Evolutionary conservation across 2,888 invertebrate species (phyloP), one percentile per base, ranked within the genome.

Genomic region (Diadromus collaris): DNA sequence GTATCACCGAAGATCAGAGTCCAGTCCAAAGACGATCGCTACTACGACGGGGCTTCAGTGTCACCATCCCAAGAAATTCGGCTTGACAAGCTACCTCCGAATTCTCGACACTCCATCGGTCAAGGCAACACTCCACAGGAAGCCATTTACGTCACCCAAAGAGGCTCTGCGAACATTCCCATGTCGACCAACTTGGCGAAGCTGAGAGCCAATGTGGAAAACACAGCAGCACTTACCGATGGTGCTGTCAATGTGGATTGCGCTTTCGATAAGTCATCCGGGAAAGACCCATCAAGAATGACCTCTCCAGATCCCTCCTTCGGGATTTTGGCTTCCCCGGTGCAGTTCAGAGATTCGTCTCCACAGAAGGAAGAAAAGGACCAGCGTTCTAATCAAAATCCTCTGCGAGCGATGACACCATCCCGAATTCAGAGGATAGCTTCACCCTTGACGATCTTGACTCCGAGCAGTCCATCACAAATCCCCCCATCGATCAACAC

Each of bases 1-100:
- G 80, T 81, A 5, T 85, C 86, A 16, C 84, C 86, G 6, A 84
- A 82, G 27, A 82, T 83, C 13, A 76, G 81, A 58, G 77, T 85
- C 51, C 84, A 83, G 32, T 77, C 81, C 48, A 79, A 74, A 51
- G 83, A 83, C 2, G 88, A 88, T 5, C 83, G 85, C 1, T 81
- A 88, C 5, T 89, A 89, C 48, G 89, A 88, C 34, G 86, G 86
- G 63, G 78, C 85, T 6, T 84, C 86, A 4, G 61, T 61, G 0
- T 67, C 86, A 0, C 81, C 82, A 0, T 67, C 75, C 54, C 76
- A 76, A 10, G 79, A 81, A 6, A 69, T 51, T 60, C 76, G 73
- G 6, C 21, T 56, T 7, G 76, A 77, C n/a, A 72, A 81, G 44
- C 61, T 73, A 6, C 56, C 61, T 16, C 65, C 78, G 0, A 76